Conservation (phyloP, 2,888 invertebrate genomes). For the Autographa pulchrina region DNA sequence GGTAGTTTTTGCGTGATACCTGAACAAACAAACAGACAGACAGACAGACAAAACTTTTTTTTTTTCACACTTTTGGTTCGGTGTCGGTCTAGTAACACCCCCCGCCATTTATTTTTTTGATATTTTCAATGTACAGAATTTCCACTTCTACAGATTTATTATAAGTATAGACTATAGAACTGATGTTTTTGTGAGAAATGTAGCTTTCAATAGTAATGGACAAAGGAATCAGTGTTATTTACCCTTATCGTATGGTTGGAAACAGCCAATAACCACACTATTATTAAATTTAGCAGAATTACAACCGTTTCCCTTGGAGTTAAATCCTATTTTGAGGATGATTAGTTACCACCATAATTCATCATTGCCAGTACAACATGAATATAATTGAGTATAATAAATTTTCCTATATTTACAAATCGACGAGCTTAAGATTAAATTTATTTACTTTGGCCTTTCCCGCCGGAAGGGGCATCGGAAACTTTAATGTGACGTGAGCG, state of each 20-base stretch:
- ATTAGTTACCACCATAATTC: conserved; percentile 6
- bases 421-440: conserved; percentile 17
- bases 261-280: background rate
- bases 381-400: conserved; percentile 17
- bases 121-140: no score
- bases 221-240: no score
- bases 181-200: no score
- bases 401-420: conserved; percentile 20
- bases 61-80: no score
- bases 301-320: background rate
- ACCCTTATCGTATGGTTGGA: background rate
- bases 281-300: background rate
- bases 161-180: no score
- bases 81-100: no score
- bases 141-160: no score
- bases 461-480: conserved; percentile 42
- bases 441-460: conserved; percentile 44
- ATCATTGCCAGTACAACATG: conserved; percentile 7
- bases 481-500: conserved; percentile 27
- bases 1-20: no score
- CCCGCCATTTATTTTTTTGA: no score
- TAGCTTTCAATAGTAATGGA: background rate
- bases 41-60: no score
- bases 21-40: no score
- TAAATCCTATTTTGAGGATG: background rate